Conservation (phyloP, 2,797 vertebrate species). For the Danio jaintianensis region DNA sequence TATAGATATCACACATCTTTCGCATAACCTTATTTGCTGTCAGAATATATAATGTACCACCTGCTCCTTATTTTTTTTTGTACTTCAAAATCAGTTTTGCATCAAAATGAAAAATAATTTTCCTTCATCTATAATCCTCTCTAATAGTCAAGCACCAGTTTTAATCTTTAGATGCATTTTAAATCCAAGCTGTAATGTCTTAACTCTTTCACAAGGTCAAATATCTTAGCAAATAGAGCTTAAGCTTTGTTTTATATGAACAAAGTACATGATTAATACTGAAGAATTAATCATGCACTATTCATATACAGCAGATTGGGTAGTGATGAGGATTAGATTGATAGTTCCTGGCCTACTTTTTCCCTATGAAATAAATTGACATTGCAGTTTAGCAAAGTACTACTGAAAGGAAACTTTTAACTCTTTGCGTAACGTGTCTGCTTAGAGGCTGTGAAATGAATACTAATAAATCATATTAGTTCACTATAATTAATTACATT, state of each 20-base stretch:
- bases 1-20: constrained; percentile 60
- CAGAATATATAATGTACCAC: constrained; percentile 73
- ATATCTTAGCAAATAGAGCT: constrained; percentile 87
- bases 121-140: constrained; percentile 85
- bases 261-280: constrained; percentile 89
- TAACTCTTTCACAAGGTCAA: constrained; percentile 87
- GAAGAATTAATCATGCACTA: constrained; percentile 87
- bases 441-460: not conserved
- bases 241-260: constrained; percentile 90
- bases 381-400: constrained; percentile 74
- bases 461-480: not conserved
- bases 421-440: constrained; percentile 54
- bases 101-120: constrained; percentile 87
- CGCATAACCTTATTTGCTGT: constrained; percentile 64
- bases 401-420: constrained; percentile 74
- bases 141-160: constrained; percentile 86
- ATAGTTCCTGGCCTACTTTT: constrained; percentile 82
- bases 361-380: constrained; percentile 78
- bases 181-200: constrained; percentile 87
- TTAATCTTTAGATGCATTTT: constrained; percentile 91
- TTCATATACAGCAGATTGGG: constrained; percentile 85
- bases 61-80: constrained; percentile 76
- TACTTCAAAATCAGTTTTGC: constrained; percentile 80
- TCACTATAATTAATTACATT: not conserved
- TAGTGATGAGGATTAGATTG: constrained; percentile 82